phyloP scores from a whole-genome alignment of 2,113 vertebrate species.

The Lipophrys pholis region DNA sequence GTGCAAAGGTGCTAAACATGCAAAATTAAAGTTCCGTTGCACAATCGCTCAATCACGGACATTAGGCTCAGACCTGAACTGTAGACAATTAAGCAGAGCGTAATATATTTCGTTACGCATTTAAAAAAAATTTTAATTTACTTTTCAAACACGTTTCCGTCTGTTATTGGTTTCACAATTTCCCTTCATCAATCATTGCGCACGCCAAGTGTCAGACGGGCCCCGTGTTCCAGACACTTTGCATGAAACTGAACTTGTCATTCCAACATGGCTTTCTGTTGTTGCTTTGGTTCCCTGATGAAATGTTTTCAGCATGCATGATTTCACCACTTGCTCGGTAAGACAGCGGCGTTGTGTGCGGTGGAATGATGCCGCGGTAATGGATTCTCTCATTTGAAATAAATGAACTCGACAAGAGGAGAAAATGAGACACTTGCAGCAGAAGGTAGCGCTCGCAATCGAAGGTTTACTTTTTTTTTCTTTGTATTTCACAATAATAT shows the following conservation, averaged over 20 bases:
- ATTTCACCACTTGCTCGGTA: constrained; percentile 41
- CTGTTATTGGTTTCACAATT: neutral
- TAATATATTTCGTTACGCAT: too few relatives aligned
- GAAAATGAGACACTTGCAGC: constrained; percentile 33
- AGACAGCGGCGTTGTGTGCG: constrained; percentile 27
- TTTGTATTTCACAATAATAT: too few relatives aligned
- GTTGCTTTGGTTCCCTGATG: constrained; percentile 43
- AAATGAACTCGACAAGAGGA: constrained; percentile 53
- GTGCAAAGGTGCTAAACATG: too few relatives aligned
- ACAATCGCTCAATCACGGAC: too few relatives aligned
- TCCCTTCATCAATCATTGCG: neutral
- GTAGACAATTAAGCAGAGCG: too few relatives aligned
- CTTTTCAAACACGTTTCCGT: neutral
- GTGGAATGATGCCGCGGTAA: constrained; percentile 46
- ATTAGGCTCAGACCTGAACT: too few relatives aligned
- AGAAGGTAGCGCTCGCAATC: too few relatives aligned
- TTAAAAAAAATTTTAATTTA: too few relatives aligned
- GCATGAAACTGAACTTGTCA: constrained; percentile 11
- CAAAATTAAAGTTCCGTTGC: too few relatives aligned
- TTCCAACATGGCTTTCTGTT: constrained; percentile 28
- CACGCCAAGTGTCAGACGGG: constrained; percentile 12
- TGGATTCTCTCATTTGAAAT: constrained; percentile 67
- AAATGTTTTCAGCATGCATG: constrained; percentile 51
- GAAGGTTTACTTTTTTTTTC: too few relatives aligned
- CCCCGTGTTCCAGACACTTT: constrained; percentile 16